Conservation (phyloP, 2,113 vertebrate species). For the Cathartes aura region DNA sequence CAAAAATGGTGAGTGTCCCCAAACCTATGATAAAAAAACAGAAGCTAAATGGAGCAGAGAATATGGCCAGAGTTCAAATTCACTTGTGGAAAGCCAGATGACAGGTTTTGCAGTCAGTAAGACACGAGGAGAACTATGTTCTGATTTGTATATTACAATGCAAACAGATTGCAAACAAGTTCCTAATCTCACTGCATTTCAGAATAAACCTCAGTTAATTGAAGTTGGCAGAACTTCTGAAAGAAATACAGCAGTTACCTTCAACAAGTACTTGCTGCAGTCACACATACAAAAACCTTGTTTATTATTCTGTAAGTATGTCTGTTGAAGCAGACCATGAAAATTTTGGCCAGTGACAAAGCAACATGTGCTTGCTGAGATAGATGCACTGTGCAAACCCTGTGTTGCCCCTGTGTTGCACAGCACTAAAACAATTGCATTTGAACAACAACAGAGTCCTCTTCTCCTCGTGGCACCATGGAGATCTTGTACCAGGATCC, state of each 20-base stretch:
- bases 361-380: neutral
- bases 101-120: neutral
- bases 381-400: neutral
- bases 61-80: neutral
- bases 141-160: neutral
- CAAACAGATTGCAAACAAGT: slow-evolving; percentile 26
- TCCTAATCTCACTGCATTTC: neutral
- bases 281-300: neutral
- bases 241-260: neutral
- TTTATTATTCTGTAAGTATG: neutral
- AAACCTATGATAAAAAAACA: neutral
- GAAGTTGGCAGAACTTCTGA: slow-evolving; percentile 19
- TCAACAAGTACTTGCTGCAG: neutral
- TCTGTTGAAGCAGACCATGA: neutral
- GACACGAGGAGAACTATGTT: neutral
- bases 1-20: neutral
- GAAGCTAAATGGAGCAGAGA: neutral
- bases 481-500: neutral
- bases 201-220: slow-evolving; percentile 18
- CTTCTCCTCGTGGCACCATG: rapidly evolving
- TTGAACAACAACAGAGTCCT: neutral
- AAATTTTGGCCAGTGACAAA: neutral
- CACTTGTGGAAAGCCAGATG: neutral
- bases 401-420: neutral
- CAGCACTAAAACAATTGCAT: neutral